Percentiles rank a stretch among this genome's conserved stretches.
phyloP scores from a whole-genome alignment of 1,140 invertebrate species.

The Reticulitermes speratus region DNA sequence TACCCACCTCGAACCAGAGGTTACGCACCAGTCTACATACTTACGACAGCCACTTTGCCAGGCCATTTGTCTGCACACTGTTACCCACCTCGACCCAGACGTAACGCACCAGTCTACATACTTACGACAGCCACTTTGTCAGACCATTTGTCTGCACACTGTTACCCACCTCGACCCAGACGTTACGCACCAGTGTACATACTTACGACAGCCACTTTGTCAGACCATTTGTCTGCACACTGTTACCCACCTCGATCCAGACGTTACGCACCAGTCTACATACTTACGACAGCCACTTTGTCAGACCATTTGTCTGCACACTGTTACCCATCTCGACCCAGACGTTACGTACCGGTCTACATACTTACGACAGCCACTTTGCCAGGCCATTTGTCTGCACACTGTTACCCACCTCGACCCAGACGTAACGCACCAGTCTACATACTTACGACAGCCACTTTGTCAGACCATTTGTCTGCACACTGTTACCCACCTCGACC shows the following conservation, averaged over 20 bases:
- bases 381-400: background rate
- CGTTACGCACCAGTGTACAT: background rate
- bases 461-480: background rate
- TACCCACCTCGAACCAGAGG: too few species aligned
- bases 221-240: background rate
- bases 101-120: background rate
- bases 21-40: background rate
- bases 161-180: too few species aligned
- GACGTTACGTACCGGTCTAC: too few species aligned
- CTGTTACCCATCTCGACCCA: too few species aligned
- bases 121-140: background rate
- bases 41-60: background rate
- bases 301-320: background rate
- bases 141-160: background rate
- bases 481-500: too few species aligned
- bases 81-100: too few species aligned
- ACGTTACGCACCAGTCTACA: too few species aligned
- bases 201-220: constrained; percentile 7
- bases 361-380: constrained; percentile 12
- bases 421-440: too few species aligned
- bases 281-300: constrained; percentile 7
- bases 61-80: background rate
- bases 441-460: constrained; percentile 10
- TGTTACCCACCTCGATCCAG: too few species aligned
- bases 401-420: too few species aligned